Conservation (phyloP, 2,888 invertebrate species). For the Auanema sp. region DNA sequence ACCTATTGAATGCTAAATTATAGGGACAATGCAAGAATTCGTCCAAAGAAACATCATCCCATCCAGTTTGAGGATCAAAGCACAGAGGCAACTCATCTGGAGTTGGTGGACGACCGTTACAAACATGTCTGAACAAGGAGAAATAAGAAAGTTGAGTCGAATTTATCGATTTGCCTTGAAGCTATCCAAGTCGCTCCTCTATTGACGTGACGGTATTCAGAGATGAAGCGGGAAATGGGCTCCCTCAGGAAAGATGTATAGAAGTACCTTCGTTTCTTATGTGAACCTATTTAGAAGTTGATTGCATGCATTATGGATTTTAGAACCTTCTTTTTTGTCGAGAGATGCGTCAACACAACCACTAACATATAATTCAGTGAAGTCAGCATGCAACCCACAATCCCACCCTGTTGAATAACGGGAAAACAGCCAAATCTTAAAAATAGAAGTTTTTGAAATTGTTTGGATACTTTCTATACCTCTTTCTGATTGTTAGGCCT, state of each 20-base stretch:
- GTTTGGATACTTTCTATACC: conserved; percentile 62
- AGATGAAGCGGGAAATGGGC: conserved; percentile 88
- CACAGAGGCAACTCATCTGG: conserved; percentile 78
- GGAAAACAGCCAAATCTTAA: conserved; percentile 88
- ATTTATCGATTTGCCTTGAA: conserved; percentile 22
- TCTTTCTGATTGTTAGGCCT: conserved; percentile 70
- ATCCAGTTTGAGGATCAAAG: conserved; percentile 64
- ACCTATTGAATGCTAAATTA: conserved; percentile 89
- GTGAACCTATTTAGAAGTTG: conserved; percentile 61
- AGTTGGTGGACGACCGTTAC: conserved; percentile 72
- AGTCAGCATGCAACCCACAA: conserved; percentile 87
- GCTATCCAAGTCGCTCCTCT: conserved; percentile 68
- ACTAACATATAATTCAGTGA: conserved; percentile 83
- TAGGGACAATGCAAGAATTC: conserved; percentile 88
- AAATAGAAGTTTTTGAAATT: conserved; percentile 63
- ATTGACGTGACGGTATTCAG: conserved; percentile 94
- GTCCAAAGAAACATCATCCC: conserved; percentile 80
- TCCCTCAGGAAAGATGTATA: conserved; percentile 93
- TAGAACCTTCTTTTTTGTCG: conserved; percentile 78
- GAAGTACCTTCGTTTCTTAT: conserved; percentile 75
- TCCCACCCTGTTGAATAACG: conserved; percentile 94
- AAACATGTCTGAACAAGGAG: conserved; percentile 59
- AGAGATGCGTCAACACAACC: conserved; percentile 86
- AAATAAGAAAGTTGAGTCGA: neutral
- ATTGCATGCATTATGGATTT: neutral